A percentile compares a stretch with the other conserved stretches of the same genome.
Evolutionary conservation across 1,140 invertebrate species (phyloP).

Genomic region (Drosophila ananassae): DNA sequence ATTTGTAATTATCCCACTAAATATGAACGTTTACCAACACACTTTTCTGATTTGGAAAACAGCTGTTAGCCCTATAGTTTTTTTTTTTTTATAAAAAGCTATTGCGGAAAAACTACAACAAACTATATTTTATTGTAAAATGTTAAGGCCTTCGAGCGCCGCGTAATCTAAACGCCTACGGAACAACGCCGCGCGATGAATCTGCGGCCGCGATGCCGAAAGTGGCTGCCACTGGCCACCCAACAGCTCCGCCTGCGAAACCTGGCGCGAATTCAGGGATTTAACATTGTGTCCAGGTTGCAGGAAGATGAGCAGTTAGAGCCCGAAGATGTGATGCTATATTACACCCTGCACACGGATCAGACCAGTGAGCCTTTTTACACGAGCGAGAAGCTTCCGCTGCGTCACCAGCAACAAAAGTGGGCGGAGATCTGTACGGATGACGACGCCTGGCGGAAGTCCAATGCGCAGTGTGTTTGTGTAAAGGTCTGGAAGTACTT

Average conservation of each 20-base stretch:
- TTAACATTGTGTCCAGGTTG: conserved; percentile 84
- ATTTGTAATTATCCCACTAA: too few relatives aligned
- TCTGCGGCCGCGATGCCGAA: conserved; percentile 86
- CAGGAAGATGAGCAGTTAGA: conserved; percentile 16
- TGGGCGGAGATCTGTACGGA: conserved; percentile 86
- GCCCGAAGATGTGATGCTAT: conserved; percentile 86
- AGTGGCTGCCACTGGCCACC: conserved; percentile 87
- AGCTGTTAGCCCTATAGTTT: conserved; percentile 53
- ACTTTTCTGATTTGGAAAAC: conserved; percentile 27
- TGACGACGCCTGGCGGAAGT: conserved; percentile 68
- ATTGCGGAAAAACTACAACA: conserved; percentile 46
- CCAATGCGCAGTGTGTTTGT: conserved; percentile 76
- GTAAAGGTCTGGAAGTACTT: conserved; percentile 76
- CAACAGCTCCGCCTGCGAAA: conserved; percentile 89
- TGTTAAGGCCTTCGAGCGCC: conserved; percentile 25
- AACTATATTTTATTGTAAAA: conserved; percentile 26
- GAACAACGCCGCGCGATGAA: conserved; percentile 83
- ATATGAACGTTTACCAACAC: conserved; percentile 25
- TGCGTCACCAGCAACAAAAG: conserved; percentile 86
- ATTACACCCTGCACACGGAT: conserved; percentile 92
- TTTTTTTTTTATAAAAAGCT: conserved; percentile 51
- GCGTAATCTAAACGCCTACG: conserved; percentile 41
- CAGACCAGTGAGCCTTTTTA: conserved; percentile 91
- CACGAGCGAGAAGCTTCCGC: conserved; percentile 90
- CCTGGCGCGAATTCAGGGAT: conserved; percentile 89